phyloP scores from a whole-genome alignment of 2,797 vertebrate species.

The Brachyalestes nurse region DNA sequence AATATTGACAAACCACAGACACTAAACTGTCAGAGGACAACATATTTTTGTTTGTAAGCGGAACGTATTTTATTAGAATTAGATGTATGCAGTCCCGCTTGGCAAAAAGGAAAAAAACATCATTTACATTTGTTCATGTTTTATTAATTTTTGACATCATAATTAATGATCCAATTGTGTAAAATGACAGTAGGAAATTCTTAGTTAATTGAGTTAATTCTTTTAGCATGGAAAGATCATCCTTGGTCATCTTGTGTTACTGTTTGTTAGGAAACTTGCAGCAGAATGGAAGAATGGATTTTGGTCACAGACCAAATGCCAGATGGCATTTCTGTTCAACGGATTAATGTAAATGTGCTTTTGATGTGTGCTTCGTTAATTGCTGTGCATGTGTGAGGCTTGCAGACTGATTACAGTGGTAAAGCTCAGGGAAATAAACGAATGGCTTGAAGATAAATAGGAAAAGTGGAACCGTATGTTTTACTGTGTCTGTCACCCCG shows the following conservation, averaged over 20 bases:
- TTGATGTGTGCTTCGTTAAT: conserved; percentile 29
- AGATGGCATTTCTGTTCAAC: not conserved
- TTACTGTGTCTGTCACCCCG: not conserved
- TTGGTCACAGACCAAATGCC: not conserved
- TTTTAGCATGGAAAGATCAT: not conserved
- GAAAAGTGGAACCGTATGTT: conserved; percentile 31
- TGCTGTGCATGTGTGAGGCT: not conserved
- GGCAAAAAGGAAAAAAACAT: no score
- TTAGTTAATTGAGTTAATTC: not conserved
- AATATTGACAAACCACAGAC: no score
- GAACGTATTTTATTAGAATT: no score
- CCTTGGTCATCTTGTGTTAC: not conserved
- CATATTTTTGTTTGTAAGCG: no score
- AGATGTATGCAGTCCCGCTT: no score
- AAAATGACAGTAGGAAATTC: no score
- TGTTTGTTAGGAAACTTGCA: not conserved
- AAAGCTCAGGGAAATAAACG: conserved; percentile 13
- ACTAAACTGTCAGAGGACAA: no score
- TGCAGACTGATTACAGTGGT: conserved; percentile 32
- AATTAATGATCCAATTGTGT: not conserved
- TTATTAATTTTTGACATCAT: not conserved
- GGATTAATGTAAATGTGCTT: not conserved
- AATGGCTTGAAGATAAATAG: conserved; percentile 17
- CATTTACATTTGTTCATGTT: no score
- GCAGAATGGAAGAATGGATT: not conserved